phyloP scores from a whole-genome alignment of 1,140 invertebrate genomes.

The Acromyrmex heyeri region DNA sequence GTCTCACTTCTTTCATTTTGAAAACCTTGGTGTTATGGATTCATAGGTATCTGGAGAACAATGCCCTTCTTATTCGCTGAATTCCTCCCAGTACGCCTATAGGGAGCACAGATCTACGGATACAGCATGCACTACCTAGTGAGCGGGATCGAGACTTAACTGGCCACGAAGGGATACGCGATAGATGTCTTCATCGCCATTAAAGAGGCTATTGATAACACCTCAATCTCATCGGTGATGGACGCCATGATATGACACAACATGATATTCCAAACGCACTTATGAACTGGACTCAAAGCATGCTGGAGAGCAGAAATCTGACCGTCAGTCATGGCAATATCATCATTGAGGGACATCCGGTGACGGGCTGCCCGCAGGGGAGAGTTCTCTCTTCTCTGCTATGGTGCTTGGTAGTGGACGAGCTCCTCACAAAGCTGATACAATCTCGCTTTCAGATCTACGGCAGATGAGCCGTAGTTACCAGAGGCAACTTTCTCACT shows the following conservation, averaged over 20 bases:
- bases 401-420: no score
- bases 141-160: background rate
- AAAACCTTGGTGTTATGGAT: no score
- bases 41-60: no score
- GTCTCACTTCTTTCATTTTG: no score
- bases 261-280: no score
- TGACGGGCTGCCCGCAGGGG: background rate
- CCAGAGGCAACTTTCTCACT: no score
- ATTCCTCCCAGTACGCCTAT: background rate
- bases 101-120: background rate
- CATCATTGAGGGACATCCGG: rapidly evolving
- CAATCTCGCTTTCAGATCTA: no score
- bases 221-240: background rate
- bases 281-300: background rate
- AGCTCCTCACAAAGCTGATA: no score
- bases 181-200: background rate
- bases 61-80: no score
- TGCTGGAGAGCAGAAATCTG: background rate
- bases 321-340: background rate
- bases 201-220: background rate
- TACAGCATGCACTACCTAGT: background rate
- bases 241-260: background rate
- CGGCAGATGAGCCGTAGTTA: no score
- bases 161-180: background rate
- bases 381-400: no score